These are phyloP conservation scores for Tholera decimalis DNA, from an alignment of 2,888 invertebrate genomes.

Conservation along the genomic window DNA sequence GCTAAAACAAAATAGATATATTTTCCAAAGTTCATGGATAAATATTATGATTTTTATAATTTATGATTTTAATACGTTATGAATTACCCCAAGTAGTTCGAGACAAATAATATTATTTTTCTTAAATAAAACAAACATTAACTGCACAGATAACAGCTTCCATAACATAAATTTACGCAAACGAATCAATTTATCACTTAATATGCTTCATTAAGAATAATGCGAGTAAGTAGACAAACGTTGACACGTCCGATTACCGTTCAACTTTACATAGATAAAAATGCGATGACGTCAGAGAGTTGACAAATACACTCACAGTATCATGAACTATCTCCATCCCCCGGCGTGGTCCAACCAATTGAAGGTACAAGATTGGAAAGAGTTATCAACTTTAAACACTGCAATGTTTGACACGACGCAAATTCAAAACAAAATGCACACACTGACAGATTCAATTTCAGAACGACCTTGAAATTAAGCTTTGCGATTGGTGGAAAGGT, in stretches of 20 bases:
- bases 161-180: slow-evolving; percentile 30
- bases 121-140: slow-evolving; percentile 12
- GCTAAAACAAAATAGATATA: too few species aligned
- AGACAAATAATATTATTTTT: neutral
- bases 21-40: slow-evolving; percentile 8
- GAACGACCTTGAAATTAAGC: slow-evolving; percentile 66
- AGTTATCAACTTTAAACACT: slow-evolving; percentile 34
- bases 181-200: slow-evolving; percentile 48
- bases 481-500: slow-evolving; percentile 63
- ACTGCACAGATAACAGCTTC: slow-evolving; percentile 27
- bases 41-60: slow-evolving; percentile 1
- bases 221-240: slow-evolving; percentile 52
- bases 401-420: slow-evolving; percentile 62
- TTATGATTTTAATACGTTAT: slow-evolving; percentile 1
- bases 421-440: slow-evolving; percentile 66
- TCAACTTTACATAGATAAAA: slow-evolving; percentile 38
- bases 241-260: slow-evolving; percentile 51
- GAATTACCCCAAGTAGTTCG: neutral
- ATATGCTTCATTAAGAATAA: slow-evolving; percentile 47
- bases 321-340: slow-evolving; percentile 61
- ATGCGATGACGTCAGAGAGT: slow-evolving; percentile 39
- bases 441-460: slow-evolving; percentile 39
- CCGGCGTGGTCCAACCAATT: slow-evolving; percentile 40
- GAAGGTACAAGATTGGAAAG: slow-evolving; percentile 39
- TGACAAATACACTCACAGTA: slow-evolving; percentile 54